Percentiles rank a stretch among this genome's conserved stretches.
Evolutionary conservation across 1,140 invertebrate species (phyloP).

Genomic region (Dendrolimus kikuchii): DNA sequence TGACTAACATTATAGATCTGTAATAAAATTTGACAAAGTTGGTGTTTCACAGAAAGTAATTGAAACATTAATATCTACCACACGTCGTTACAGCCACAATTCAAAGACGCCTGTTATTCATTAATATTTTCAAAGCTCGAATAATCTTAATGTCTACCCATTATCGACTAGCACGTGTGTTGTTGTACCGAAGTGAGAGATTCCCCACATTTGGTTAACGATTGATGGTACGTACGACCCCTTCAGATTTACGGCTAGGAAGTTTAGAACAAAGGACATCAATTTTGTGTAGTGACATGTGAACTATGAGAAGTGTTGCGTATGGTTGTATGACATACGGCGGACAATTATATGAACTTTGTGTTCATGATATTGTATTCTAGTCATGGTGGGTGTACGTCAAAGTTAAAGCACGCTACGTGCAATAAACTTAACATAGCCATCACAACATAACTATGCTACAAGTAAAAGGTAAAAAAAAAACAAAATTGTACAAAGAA

Average conservation of each 20-base stretch:
- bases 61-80: slow-evolving; percentile 38
- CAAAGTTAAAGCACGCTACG: no score
- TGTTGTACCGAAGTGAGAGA: slow-evolving; percentile 22
- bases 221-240: slow-evolving; percentile 30
- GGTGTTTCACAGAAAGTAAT: not conserved
- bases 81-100: slow-evolving; percentile 29
- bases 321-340: no score
- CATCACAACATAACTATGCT: no score
- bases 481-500: no score
- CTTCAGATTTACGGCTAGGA: slow-evolving; percentile 52
- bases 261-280: slow-evolving; percentile 56
- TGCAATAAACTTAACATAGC: no score
- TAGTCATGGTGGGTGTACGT: no score
- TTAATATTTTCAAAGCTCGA: slow-evolving; percentile 49
- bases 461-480: no score
- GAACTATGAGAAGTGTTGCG: slow-evolving; percentile 41
- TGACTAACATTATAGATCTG: no score
- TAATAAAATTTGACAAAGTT: no score
- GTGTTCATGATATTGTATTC: no score
- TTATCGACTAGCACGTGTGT: slow-evolving; percentile 29
- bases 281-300: slow-evolving; percentile 52
- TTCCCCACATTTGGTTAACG: slow-evolving; percentile 40
- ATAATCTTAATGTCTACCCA: slow-evolving; percentile 62
- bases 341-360: no score
- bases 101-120: slow-evolving; percentile 37